Percentiles rank a stretch among this genome's conserved stretches.
phyloP scores from a whole-genome alignment of 2,113 vertebrate species.

The Hippocampus barbouri region DNA sequence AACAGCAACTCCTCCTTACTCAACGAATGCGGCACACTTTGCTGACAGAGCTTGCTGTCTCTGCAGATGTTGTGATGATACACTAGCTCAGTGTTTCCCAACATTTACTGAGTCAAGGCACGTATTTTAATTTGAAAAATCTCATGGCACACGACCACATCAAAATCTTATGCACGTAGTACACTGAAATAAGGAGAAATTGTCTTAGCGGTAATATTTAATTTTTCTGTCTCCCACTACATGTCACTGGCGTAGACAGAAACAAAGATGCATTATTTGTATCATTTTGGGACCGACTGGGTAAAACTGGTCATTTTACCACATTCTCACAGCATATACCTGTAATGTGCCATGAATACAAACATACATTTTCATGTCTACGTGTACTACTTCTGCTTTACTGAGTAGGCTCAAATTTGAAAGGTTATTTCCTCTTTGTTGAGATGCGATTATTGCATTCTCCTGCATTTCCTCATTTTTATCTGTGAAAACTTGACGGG shows the following conservation, averaged over 20 bases:
- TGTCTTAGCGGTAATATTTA: not conserved
- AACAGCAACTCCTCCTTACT: constrained; percentile 16
- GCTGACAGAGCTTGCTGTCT: constrained; percentile 45
- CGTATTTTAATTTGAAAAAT: not conserved
- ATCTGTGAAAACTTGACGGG: not conserved
- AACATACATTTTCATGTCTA: not conserved
- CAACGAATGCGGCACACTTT: constrained; percentile 19
- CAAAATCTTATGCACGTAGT: not conserved
- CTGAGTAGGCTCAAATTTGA: constrained; percentile 17
- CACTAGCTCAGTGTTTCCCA: not conserved
- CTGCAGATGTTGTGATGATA: constrained; percentile 36
- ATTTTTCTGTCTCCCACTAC: not conserved
- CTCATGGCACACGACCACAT: not conserved
- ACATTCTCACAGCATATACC: not conserved
- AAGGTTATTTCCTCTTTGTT: constrained; percentile 48
- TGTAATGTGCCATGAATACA: not conserved
- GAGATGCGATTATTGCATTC: constrained; percentile 12
- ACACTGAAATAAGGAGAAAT: not conserved
- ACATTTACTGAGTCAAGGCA: not conserved
- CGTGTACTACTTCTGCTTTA: not conserved
- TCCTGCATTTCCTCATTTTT: constrained; percentile 59
- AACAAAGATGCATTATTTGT: not conserved
- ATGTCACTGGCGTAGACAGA: not conserved
- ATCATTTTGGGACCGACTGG: not conserved
- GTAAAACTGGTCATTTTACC: not conserved